Conservation (phyloP, 2,797 vertebrate genomes). For the Pampus argenteus region DNA sequence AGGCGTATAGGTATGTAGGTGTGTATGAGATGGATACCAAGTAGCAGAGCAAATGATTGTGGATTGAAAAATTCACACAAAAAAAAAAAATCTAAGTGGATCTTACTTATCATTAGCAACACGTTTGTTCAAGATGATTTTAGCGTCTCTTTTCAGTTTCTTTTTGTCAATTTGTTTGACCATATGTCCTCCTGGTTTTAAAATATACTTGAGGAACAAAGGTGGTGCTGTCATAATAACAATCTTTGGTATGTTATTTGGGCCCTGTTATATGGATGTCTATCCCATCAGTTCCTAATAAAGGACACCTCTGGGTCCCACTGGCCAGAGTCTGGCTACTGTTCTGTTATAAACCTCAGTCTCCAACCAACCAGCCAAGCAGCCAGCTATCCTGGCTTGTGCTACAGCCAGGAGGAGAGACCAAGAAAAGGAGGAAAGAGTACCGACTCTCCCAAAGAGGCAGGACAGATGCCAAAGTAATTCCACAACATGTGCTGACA, state of each 20-base stretch:
- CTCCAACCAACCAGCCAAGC: conserved; percentile 69
- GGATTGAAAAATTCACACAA: conserved; percentile 25
- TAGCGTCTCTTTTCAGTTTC: conserved; percentile 23
- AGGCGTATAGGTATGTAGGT: conserved; percentile 4
- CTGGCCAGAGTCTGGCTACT: conserved; percentile 76
- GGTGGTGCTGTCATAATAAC: conserved; percentile 51
- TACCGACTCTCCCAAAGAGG: conserved; percentile 81
- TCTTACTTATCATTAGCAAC: conserved; percentile 34
- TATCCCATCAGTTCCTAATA: conserved; percentile 64
- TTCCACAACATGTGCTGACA: conserved; percentile 89
- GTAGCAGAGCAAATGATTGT: conserved; percentile 9
- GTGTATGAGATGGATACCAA: conserved; percentile 13
- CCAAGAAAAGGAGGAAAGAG: conserved; percentile 78
- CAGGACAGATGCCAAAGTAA: conserved; percentile 86
- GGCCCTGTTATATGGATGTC: conserved; percentile 50
- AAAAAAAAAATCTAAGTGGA: conserved; percentile 7
- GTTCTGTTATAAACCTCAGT: conserved; percentile 75
- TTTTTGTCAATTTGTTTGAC: conserved; percentile 19
- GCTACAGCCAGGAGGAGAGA: conserved; percentile 76
- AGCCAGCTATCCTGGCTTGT: conserved; percentile 77
- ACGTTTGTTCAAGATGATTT: conserved; percentile 13
- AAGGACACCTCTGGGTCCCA: conserved; percentile 71
- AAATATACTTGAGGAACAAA: conserved; percentile 50
- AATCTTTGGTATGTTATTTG: conserved; percentile 45
- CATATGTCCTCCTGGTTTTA: conserved; percentile 36